Base-by-base conservation (phyloP, 2,888 invertebrate genomes). In the Sarcophaga carnaria region DNA sequence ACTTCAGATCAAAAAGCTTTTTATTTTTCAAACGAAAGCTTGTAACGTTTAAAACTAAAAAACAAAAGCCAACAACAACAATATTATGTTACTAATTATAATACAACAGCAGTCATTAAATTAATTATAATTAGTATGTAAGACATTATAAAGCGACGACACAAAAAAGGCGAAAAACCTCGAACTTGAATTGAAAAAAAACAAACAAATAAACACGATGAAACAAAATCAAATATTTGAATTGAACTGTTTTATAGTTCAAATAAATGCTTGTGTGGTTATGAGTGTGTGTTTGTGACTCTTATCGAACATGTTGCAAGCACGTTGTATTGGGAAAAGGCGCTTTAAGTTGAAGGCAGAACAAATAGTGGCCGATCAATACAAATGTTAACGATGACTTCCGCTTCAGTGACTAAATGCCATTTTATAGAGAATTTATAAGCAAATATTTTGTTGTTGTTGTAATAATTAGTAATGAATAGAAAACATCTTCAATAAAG, bases 261-360 rank as follows among this genome's bases (percentile, higher is more conserved):
- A 17, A 14, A 17, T 54, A 54, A 17, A 5, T 54, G 17, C 4
- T 12, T 14, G 54, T 17, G 54, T 4, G 3, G 1, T 17, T 17
- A 5, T 17, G 12, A 4, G 5, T 14, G 54, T 17, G 17, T 14
- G 4, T 12, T 1, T 22, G 12, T 54, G 54, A 54, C 4, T 54
- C 54, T 54, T 54, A 54, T 54, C 54, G 54, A 54, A 54, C 54
- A 54, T 54, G 54, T 17, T 54, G 54, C 54, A 54, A 12, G 3
- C 17, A 10, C 4, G 4, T 0, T 54, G 17, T 12, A 54, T 54
- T 17, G 17, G 54, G 17, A 54, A 54, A 54, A 54, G 37, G 6
- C 66, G 17, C 22, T 66, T 47, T 59, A 69, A 72, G 74, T 75
- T 80, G 83, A 79, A 79, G 79, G 79, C 74, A 64, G 11, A 62